Evolutionary conservation across 1,140 invertebrate genomes (phyloP).

Genomic region (Zaprionus africanus): DNA sequence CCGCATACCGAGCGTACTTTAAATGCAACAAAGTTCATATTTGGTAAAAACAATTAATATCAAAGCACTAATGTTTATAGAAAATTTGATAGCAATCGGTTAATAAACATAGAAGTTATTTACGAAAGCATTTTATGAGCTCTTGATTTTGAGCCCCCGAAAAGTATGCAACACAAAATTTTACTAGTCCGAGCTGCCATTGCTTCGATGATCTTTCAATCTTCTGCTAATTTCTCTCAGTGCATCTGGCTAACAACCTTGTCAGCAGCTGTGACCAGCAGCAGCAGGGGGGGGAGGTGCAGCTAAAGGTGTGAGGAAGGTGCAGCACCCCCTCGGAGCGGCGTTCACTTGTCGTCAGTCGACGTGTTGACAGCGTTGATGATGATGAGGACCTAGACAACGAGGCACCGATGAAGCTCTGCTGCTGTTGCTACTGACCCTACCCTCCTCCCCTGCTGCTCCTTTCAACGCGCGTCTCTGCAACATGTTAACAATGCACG

Average conservation of each 20-base stretch:
- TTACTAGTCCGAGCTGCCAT: no score
- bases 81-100: no score
- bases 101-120: no score
- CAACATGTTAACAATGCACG: slow-evolving; percentile 69
- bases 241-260: slow-evolving; percentile 58
- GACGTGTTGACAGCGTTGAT: slow-evolving; percentile 76
- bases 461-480: background rate
- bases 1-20: no score
- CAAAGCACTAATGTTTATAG: fast-evolving
- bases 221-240: background rate
- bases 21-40: no score
- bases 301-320: background rate
- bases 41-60: no score
- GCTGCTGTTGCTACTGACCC: slow-evolving; percentile 1
- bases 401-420: slow-evolving; percentile 17
- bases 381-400: slow-evolving; percentile 46
- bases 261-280: slow-evolving; percentile 66
- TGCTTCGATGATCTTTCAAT: background rate
- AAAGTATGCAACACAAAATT: no score
- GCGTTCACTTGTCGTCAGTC: slow-evolving; percentile 46
- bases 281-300: slow-evolving; percentile 21
- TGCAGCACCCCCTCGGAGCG: background rate
- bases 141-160: no score
- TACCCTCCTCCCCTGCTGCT: background rate
- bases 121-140: no score